Evolutionary conservation across 2,888 invertebrate genomes (phyloP).

Genomic region (Drosophila phalerata): DNA sequence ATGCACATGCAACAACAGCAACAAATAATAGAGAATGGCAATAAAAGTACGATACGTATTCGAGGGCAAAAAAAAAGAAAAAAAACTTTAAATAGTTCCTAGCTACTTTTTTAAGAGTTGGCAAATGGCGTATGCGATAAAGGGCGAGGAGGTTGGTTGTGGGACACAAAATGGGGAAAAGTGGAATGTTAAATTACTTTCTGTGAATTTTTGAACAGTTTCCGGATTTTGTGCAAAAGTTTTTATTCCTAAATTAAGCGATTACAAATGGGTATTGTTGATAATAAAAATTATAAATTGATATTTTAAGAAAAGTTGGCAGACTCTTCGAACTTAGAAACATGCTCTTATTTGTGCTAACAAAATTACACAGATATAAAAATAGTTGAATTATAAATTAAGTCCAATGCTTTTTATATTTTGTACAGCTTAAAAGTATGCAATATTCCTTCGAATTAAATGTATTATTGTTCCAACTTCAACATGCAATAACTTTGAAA

Average conservation of each 20-base stretch:
- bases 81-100: constrained; percentile 74
- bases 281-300: constrained; percentile 68
- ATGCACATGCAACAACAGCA: constrained; percentile 71
- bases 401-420: not conserved
- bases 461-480: too few species aligned
- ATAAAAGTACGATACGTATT: constrained; percentile 79
- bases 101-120: constrained; percentile 72
- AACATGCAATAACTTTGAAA: too few species aligned
- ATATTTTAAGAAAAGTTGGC: constrained; percentile 32
- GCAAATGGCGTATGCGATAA: constrained; percentile 42
- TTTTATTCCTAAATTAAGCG: constrained; percentile 73
- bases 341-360: not conserved
- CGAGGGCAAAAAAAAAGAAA: constrained; percentile 36
- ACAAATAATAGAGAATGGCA: constrained; percentile 77
- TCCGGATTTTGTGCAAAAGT: constrained; percentile 57
- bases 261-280: constrained; percentile 73
- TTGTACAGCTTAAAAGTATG: constrained; percentile 18
- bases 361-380: not conserved
- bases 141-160: not conserved
- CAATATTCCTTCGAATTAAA: not conserved
- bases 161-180: constrained; percentile 19
- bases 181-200: constrained; percentile 75
- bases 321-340: constrained; percentile 25
- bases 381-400: not conserved
- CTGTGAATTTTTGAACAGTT: constrained; percentile 38